These are phyloP conservation scores for Chiloscyllium plagiosum DNA, from an alignment of 2,113 vertebrate species.

Conservation along the genomic window DNA sequence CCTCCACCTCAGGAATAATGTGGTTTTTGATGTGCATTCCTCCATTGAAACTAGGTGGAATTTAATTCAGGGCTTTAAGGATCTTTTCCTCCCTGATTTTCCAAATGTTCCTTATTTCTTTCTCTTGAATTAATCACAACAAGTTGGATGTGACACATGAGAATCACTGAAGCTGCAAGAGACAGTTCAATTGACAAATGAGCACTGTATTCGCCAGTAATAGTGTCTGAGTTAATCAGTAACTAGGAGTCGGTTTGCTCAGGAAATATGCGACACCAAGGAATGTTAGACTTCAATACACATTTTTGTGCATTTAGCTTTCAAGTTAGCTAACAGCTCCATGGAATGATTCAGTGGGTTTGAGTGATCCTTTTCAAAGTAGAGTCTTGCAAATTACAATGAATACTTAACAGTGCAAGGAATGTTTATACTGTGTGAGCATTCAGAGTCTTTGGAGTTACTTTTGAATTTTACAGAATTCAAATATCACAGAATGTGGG, in stretches of 20 bases:
- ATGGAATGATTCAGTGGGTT: not conserved
- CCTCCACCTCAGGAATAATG: not conserved
- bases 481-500: not conserved
- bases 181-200: slow-evolving; percentile 15
- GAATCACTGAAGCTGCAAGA: not conserved
- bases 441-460: not conserved
- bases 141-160: not conserved
- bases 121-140: not conserved
- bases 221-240: slow-evolving; percentile 11
- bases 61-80: not conserved
- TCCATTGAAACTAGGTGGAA: not conserved
- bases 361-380: not conserved
- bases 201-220: not conserved
- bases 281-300: not conserved
- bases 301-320: not conserved
- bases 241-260: not conserved
- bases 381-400: not conserved
- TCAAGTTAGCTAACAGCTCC: not conserved
- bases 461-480: not conserved
- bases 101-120: not conserved
- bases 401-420: not conserved
- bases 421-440: not conserved
- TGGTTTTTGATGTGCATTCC: not conserved
- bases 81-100: not conserved
- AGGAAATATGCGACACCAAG: not conserved